Evolutionary conservation across 2,113 vertebrate genomes (phyloP).

Genomic region (Cryptoleucopteryx plumbea): DNA sequence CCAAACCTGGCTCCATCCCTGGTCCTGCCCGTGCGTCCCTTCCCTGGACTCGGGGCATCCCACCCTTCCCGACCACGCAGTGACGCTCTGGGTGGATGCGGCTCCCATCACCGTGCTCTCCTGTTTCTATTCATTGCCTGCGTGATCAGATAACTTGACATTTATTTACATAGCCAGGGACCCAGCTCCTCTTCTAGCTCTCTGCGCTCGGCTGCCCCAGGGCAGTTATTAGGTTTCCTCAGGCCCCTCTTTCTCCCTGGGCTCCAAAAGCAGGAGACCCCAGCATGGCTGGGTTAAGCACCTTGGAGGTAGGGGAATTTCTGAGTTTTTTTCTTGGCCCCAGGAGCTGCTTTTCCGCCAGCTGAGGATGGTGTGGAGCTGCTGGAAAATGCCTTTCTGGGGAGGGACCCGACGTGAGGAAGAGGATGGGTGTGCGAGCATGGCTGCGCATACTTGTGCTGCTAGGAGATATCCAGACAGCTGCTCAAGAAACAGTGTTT

Average conservation of each 20-base stretch:
- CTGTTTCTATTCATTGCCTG: not conserved
- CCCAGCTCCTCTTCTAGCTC: not conserved
- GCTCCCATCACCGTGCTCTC: accelerated
- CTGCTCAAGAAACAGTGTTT: accelerated
- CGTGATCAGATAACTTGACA: accelerated
- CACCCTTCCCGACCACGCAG: accelerated
- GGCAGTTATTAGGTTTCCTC: not conserved
- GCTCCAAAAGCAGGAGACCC: not conserved
- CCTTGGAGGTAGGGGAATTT: not conserved
- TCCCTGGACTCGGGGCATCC: accelerated
- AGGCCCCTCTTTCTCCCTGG: not conserved
- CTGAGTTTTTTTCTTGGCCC: not conserved
- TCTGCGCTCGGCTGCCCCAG: accelerated
- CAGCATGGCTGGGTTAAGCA: accelerated
- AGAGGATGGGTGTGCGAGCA: not conserved
- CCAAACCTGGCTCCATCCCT: not conserved
- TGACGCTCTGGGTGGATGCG: accelerated
- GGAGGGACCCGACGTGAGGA: not conserved
- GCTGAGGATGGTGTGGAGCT: accelerated
- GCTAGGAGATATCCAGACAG: not conserved
- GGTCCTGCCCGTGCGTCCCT: accelerated
- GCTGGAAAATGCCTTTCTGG: not conserved
- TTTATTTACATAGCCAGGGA: not conserved
- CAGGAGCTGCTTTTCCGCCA: not conserved
- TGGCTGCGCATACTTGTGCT: accelerated